These are phyloP conservation scores for Eidolon dupreanum DNA, from an alignment of 2,797 vertebrate genomes.

Conservation along the genomic window DNA sequence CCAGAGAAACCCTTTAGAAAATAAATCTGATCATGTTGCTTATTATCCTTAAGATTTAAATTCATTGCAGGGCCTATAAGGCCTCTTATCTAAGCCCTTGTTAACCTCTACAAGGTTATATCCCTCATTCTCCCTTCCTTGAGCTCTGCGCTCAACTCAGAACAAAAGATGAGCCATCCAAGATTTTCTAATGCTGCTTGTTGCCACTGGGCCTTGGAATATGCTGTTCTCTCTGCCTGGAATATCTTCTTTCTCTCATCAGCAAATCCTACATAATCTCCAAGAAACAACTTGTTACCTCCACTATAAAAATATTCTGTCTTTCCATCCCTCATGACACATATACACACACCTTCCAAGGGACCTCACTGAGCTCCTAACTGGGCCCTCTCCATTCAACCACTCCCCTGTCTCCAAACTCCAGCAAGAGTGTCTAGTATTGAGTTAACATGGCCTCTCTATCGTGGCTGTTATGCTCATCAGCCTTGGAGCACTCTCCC, in stretches of 20 bases:
- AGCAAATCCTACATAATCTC: neutral
- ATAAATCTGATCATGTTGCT: neutral
- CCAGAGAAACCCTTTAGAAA: neutral
- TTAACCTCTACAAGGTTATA: neutral
- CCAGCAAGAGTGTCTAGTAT: neutral
- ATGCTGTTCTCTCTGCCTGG: neutral
- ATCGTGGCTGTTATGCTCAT: neutral
- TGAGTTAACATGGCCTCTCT: neutral
- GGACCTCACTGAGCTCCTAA: neutral
- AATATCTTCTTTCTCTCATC: neutral
- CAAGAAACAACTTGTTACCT: neutral
- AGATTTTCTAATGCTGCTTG: neutral
- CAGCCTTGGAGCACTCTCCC: neutral
- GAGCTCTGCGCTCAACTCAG: neutral
- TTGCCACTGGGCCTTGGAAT: neutral
- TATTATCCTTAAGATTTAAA: neutral
- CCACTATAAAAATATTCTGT: neutral
- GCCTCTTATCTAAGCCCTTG: neutral
- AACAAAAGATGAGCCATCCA: neutral
- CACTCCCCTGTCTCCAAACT: neutral
- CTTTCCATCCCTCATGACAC: neutral
- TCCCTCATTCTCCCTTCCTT: neutral
- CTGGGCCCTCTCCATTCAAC: neutral
- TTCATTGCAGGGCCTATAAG: neutral
- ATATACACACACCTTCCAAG: neutral